Conservation (phyloP, 2,797 vertebrate species). For the Odontamblyopus lacepedii region DNA sequence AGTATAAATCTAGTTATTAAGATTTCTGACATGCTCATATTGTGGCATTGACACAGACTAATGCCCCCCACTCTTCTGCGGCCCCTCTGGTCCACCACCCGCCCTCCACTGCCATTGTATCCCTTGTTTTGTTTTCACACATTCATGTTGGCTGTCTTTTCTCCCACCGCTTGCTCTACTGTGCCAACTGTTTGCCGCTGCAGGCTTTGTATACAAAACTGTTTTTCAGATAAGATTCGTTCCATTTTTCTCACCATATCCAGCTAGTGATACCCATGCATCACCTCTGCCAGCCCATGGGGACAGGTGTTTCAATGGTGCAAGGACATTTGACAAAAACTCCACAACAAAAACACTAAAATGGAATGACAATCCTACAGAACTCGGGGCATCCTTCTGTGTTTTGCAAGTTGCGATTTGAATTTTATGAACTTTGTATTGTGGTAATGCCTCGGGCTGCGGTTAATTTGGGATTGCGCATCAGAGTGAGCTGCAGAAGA, state of each 20-base stretch:
- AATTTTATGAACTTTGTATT: conserved; percentile 1
- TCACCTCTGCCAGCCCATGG: conserved; percentile 22
- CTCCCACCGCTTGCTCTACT: conserved; percentile 30
- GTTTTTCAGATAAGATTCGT: conserved; percentile 54
- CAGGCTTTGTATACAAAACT: conserved; percentile 38
- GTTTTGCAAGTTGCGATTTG: conserved; percentile 1
- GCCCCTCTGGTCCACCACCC: conserved; percentile 25
- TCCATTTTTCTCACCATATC: conserved; percentile 46
- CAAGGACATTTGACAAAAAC: conserved; percentile 22
- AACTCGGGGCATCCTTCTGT: neutral
- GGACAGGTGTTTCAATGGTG: conserved; percentile 22
- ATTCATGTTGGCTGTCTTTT: conserved; percentile 43
- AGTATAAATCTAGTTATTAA: neutral
- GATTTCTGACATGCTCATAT: conserved; percentile 8
- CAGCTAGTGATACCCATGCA: conserved; percentile 32
- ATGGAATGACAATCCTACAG: conserved; percentile 14
- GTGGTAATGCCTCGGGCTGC: neutral
- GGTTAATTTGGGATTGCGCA: conserved; percentile 15
- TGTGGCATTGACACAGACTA: conserved; percentile 21
- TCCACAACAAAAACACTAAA: conserved; percentile 3
- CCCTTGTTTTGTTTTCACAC: conserved; percentile 26
- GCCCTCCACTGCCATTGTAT: conserved; percentile 13
- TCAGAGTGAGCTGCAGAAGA: neutral
- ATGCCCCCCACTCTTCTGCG: conserved; percentile 12
- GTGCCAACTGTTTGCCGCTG: conserved; percentile 39